Conservation (phyloP, 1,140 invertebrate genomes). For the Heliconius himera region DNA sequence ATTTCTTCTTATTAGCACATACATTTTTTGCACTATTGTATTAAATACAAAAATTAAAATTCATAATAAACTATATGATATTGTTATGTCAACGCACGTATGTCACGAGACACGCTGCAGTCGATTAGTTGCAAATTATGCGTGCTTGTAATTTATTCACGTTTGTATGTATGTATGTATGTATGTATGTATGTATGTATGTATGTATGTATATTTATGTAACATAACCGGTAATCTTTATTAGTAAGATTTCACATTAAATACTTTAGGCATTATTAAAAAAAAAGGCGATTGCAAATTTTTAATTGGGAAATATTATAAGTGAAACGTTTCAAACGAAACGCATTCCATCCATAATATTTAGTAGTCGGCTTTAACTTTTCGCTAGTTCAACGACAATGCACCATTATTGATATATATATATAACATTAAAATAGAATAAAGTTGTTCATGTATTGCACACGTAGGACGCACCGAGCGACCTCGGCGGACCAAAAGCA, state of each 20-base stretch:
- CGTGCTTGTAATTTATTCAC: slow-evolving; percentile 18
- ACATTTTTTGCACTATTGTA: neutral
- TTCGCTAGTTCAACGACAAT: neutral
- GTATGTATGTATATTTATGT: slow-evolving; percentile 18
- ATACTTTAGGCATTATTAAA: neutral
- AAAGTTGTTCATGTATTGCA: slow-evolving; percentile 48
- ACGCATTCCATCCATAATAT: neutral
- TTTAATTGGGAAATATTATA: neutral
- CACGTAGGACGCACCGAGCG: slow-evolving; percentile 69
- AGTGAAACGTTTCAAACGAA: neutral
- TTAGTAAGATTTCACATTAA: neutral
- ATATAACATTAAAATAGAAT: slow-evolving; percentile 29
- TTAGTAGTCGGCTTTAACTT: neutral
- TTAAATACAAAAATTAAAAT: neutral
- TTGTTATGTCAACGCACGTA: slow-evolving; percentile 20
- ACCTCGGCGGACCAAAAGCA: slow-evolving; percentile 77
- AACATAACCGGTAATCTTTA: slow-evolving; percentile 15
- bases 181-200: neutral
- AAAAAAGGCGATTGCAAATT: neutral
- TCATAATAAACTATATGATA: slow-evolving; percentile 16
- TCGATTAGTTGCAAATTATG: slow-evolving; percentile 21
- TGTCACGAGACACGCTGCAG: slow-evolving; percentile 25
- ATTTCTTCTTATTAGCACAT: too few relatives aligned
- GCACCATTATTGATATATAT: slow-evolving; percentile 2
- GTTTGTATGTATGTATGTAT: neutral